Evolutionary conservation across 1,140 invertebrate species (phyloP).

Genomic region (Holotrichia oblita): DNA sequence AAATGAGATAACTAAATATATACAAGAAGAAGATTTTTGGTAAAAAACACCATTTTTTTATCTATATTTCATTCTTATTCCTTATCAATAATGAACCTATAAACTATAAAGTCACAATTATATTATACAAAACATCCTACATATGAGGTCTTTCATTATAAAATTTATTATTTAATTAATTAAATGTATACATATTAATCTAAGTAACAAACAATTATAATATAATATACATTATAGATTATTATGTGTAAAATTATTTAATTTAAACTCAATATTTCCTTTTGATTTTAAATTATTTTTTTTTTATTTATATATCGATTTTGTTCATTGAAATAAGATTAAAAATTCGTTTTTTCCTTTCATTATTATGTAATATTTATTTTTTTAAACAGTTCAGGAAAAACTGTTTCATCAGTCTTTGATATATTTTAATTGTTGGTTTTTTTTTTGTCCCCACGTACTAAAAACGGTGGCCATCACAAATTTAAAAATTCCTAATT

Average conservation of each 20-base stretch:
- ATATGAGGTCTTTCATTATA: constrained; percentile 45
- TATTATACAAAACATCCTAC: constrained; percentile 46
- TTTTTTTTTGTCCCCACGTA: constrained; percentile 12
- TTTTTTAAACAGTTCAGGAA: constrained; percentile 42
- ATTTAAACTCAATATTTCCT: constrained; percentile 1
- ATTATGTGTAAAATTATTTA: constrained; percentile 6
- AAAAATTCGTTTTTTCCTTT: constrained; percentile 47
- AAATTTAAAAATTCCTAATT: neutral
- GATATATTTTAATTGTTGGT: constrained; percentile 38
- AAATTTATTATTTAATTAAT: constrained; percentile 45
- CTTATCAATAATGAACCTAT: constrained; percentile 42
- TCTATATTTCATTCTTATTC: neutral
- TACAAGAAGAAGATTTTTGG: no score
- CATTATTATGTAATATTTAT: constrained; percentile 9
- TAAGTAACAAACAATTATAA: constrained; percentile 39
- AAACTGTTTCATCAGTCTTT: constrained; percentile 49
- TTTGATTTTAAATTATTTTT: constrained; percentile 20
- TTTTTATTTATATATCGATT: neutral
- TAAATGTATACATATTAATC: constrained; percentile 43
- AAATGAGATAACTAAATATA: no score
- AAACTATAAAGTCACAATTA: constrained; percentile 42
- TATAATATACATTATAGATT: constrained; percentile 24
- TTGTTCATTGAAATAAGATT: constrained; percentile 39
- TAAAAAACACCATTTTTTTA: constrained; percentile 30
- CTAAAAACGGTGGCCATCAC: constrained; percentile 38